Evolutionary conservation across 2,797 vertebrate genomes (phyloP).

Genomic region (Pyrocephalus nanus): DNA sequence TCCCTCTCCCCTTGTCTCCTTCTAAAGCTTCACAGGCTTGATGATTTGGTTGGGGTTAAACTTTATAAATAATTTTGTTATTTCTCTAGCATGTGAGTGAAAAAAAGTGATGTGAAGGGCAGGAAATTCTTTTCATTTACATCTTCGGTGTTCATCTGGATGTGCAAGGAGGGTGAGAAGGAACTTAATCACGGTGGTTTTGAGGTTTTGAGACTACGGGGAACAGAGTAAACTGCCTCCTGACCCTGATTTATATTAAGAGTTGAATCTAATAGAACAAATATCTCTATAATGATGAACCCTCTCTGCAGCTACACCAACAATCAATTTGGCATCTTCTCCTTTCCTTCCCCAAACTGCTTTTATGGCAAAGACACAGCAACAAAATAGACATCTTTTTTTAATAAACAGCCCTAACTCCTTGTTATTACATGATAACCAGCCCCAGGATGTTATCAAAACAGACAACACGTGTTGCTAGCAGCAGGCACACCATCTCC

Average conservation of each 20-base stretch:
- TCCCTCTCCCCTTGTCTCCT: neutral
- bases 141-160: neutral
- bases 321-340: neutral
- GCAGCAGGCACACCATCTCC: neutral
- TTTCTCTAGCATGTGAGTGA: neutral
- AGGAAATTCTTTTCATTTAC: conserved; percentile 53
- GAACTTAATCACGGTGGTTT: conserved; percentile 21
- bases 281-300: neutral
- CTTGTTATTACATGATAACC: neutral
- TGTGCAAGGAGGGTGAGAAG: conserved; percentile 51
- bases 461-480: neutral
- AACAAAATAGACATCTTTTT: conserved; percentile 34
- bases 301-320: neutral
- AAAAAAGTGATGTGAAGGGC: neutral
- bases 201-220: conserved; percentile 40
- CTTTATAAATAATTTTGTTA: neutral
- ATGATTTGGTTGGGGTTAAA: neutral
- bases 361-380: neutral
- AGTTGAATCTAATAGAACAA: neutral
- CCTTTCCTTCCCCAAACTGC: neutral
- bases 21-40: neutral
- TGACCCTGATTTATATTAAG: neutral
- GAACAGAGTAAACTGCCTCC: conserved; percentile 25
- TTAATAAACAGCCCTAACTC: conserved; percentile 30
- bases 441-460: conserved; percentile 27